Conservation (phyloP, 1,140 invertebrate genomes). For the Aphelinus certus region DNA sequence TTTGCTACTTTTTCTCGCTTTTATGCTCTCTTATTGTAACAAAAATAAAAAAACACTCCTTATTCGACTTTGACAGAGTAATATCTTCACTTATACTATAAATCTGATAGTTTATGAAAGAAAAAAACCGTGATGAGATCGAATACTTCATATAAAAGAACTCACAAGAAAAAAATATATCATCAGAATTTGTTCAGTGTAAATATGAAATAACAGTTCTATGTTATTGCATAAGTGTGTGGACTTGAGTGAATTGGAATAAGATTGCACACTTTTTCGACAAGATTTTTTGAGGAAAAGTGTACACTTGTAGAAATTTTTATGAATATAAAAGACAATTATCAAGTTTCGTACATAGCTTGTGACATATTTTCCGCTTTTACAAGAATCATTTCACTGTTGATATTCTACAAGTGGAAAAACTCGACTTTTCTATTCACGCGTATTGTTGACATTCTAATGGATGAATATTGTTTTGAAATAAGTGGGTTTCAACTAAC, state of each 20-base stretch:
- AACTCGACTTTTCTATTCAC: slow-evolving; percentile 17
- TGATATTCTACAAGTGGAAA: slow-evolving; percentile 11
- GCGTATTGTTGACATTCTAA: background rate
- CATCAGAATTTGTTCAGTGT: slow-evolving; percentile 71
- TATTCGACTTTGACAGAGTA: too few species aligned
- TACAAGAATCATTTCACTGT: background rate
- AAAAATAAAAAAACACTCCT: too few species aligned
- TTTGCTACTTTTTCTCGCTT: too few species aligned
- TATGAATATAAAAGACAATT: background rate
- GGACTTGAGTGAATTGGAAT: background rate
- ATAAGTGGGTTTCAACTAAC: too few species aligned
- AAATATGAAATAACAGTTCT: slow-evolving; percentile 43
- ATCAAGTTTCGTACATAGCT: slow-evolving; percentile 27
- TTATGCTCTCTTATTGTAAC: too few species aligned
- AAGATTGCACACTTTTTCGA: slow-evolving; percentile 1
- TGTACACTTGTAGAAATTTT: slow-evolving; percentile 14
- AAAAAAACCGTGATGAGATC: too few species aligned
- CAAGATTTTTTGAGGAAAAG: background rate
- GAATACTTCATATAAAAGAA: slow-evolving; percentile 71
- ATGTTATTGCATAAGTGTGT: slow-evolving; percentile 2
- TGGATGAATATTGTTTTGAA: too few species aligned
- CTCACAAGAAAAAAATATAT: slow-evolving; percentile 76
- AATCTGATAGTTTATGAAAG: too few species aligned
- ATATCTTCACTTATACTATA: too few species aligned
- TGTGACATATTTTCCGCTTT: slow-evolving; percentile 25